Evolutionary conservation across 2,888 invertebrate species (phyloP).

Genomic region (Matsumyia berberina): DNA sequence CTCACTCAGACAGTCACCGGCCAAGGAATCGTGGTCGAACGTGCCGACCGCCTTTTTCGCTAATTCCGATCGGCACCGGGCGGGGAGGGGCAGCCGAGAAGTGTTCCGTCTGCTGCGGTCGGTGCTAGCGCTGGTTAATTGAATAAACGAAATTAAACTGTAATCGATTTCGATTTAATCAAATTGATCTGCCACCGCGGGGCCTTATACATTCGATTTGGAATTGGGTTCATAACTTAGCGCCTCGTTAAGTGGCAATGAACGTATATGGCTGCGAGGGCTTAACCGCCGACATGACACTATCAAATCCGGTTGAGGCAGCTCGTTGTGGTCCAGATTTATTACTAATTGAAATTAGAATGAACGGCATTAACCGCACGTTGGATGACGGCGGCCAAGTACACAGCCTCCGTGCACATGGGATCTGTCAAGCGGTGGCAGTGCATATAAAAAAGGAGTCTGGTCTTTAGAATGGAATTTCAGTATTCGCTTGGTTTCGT

Average conservation of each 20-base stretch:
- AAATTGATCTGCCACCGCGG: constrained; percentile 44
- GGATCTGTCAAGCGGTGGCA: background rate
- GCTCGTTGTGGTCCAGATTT: constrained; percentile 21
- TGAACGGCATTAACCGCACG: constrained; percentile 4
- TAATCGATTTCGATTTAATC: constrained; percentile 52
- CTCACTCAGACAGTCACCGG: constrained; percentile 39
- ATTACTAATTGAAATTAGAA: constrained; percentile 46
- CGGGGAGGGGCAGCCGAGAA: background rate
- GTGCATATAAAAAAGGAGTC: background rate
- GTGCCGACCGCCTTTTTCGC: constrained; percentile 61
- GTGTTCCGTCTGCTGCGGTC: background rate
- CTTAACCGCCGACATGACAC: constrained; percentile 12
- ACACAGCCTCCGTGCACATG: background rate
- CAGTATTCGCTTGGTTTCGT: too few relatives aligned
- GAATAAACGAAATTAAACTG: constrained; percentile 56
- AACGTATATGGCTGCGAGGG: constrained; percentile 15
- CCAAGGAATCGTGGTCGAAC: constrained; percentile 41
- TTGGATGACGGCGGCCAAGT: background rate
- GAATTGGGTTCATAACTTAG: constrained; percentile 55
- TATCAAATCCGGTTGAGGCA: constrained; percentile 16
- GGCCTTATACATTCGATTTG: constrained; percentile 23
- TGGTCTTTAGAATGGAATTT: too few relatives aligned
- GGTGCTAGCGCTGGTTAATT: constrained; percentile 38
- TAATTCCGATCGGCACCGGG: constrained; percentile 41
- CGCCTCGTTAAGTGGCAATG: constrained; percentile 41